A percentile compares a stretch with the other conserved stretches of the same genome.
Evolutionary conservation across 2,113 vertebrate genomes (phyloP).

Genomic region (Tympanuchus pallidicinctus): DNA sequence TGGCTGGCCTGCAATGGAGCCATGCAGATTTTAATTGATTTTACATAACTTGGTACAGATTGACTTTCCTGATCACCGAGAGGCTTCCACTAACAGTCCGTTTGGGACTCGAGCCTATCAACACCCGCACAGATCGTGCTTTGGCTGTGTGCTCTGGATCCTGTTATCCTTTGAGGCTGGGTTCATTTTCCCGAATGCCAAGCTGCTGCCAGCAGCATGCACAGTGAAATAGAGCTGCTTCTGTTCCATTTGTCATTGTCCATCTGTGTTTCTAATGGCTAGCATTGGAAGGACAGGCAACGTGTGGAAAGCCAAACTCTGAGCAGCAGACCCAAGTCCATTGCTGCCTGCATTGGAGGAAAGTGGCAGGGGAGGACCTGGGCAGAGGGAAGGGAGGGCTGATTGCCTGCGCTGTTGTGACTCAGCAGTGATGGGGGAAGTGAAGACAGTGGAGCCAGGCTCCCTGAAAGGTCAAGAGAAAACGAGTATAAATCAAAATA

Average conservation of each 20-base stretch:
- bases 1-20: accelerated
- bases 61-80: background rate
- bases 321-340: background rate
- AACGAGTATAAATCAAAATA: background rate
- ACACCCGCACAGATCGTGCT: background rate
- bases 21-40: background rate
- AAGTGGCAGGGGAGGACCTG: background rate
- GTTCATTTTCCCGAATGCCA: background rate
- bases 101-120: background rate
- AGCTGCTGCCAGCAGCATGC: background rate
- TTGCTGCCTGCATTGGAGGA: background rate
- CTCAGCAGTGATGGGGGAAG: background rate
- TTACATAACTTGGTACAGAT: background rate
- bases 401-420: background rate
- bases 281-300: background rate
- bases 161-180: background rate
- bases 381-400: background rate
- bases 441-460: background rate
- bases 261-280: background rate
- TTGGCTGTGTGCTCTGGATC: background rate
- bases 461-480: background rate
- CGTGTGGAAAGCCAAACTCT: background rate
- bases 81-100: background rate
- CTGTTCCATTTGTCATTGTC: background rate
- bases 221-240: background rate